Evolutionary conservation across 2,797 vertebrate species (phyloP).

Genomic region (Triplophysa bombifrons): DNA sequence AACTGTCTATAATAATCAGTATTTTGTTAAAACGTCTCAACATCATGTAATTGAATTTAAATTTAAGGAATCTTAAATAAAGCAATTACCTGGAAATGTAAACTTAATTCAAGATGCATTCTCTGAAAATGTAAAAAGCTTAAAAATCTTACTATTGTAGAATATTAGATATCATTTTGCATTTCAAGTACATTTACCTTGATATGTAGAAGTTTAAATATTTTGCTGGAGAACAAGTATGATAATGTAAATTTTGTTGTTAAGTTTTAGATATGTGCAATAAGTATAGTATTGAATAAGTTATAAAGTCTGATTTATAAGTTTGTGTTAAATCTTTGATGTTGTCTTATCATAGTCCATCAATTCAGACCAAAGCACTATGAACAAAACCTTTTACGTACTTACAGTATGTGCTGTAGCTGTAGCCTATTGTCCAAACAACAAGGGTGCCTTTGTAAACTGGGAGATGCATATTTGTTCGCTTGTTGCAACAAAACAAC

Average conservation of each 20-base stretch:
- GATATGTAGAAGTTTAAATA: too few species aligned
- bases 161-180: too few species aligned
- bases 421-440: constrained; percentile 1
- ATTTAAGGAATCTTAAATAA: too few species aligned
- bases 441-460: constrained; percentile 3
- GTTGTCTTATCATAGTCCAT: not conserved
- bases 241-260: too few species aligned
- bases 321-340: not conserved
- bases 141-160: too few species aligned
- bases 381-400: not conserved
- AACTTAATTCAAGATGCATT: not conserved
- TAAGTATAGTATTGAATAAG: not conserved
- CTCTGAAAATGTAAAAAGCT: too few species aligned
- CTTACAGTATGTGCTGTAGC: not conserved
- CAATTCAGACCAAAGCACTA: not conserved
- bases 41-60: not conserved
- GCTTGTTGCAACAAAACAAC: not conserved
- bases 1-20: too few species aligned
- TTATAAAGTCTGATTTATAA: not conserved
- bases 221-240: too few species aligned
- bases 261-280: too few species aligned
- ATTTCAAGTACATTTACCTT: too few species aligned
- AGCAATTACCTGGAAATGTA: too few species aligned
- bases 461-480: not conserved
- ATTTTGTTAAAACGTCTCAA: not conserved